Percentiles rank a stretch among this genome's conserved stretches.
Evolutionary conservation across 2,113 vertebrate genomes (phyloP).

Genomic region (Thinocorus orbignyianus): DNA sequence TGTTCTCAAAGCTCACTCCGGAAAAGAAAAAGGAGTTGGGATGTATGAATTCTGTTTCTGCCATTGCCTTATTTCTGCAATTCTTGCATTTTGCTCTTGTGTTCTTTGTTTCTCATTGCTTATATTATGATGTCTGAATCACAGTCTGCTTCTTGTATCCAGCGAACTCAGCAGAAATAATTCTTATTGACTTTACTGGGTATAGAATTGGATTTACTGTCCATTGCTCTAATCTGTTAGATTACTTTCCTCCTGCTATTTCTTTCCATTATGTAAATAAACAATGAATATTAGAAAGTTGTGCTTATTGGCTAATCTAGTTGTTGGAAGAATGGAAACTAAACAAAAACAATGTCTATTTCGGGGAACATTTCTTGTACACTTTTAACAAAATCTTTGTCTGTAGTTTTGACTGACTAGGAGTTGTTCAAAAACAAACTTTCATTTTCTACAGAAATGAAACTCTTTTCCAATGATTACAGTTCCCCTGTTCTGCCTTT

Average conservation of each 20-base stretch:
- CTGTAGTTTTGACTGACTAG: neutral
- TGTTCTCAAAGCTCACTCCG: neutral
- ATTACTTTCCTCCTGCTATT: slow-evolving; percentile 9
- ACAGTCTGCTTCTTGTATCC: neutral
- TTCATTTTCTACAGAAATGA: neutral
- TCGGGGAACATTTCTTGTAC: neutral
- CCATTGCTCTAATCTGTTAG: slow-evolving; percentile 32
- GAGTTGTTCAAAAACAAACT: neutral
- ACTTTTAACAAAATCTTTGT: neutral
- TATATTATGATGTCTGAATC: neutral
- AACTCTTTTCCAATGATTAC: neutral
- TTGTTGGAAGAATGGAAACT: neutral
- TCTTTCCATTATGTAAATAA: slow-evolving; percentile 29
- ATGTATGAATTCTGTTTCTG: neutral
- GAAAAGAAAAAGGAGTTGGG: neutral
- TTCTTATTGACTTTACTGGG: slow-evolving; percentile 28
- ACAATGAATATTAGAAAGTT: neutral
- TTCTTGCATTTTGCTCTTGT: neutral
- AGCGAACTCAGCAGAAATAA: slow-evolving; percentile 28
- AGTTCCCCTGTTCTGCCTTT: neutral
- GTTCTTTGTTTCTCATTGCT: neutral
- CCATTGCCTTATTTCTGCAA: neutral
- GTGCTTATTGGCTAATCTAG: neutral
- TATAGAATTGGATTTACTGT: slow-evolving; percentile 47
- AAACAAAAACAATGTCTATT: neutral